Base-by-base conservation (phyloP, 2,888 invertebrate species). In the Tachina lurida region DNA sequence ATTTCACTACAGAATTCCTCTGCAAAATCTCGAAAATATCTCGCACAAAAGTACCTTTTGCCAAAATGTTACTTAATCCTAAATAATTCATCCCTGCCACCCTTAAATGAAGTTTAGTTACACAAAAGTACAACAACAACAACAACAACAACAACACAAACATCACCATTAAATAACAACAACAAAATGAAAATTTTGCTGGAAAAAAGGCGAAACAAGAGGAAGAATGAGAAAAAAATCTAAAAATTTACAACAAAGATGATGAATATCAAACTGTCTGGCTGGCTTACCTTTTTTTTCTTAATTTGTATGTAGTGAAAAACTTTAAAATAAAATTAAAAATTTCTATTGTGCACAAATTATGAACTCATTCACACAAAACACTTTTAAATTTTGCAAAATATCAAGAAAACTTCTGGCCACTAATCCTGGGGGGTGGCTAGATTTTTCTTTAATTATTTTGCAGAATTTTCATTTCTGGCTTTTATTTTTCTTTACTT, bases 371-470 rank as follows among this genome's bases (percentile, higher is more conserved):
- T 65, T 54, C 47, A 63, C 56, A 22, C 7, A 4, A 22, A 52
- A 17, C 17, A 52, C 17, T 71, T 68, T 22, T 1, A 60, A 81
- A 73, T 68, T 68, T 81, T 84, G 77, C 84, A 84, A 78, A 84
- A 73, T 47, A 75, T 84, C 58, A 77, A 83, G 58, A 62, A 76
- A 87, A 87, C 82, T 84, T 12, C 89, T 89, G 90, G 90, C 91
- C 91, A 91, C 91, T 91, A 91, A 91, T 91, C 91, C 91, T 90
- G 86, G 91, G 89, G 90, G 87, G 91, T 91, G 91, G 89, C 90
- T 89, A 52, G 62, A 80, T 58, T 83, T 79, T 86, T 68, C 67
- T 63, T 47, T 47, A 78, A 73, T 54, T 22, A 60, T 67, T 67
- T 86, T 80, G 84, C 83, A 86, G 45, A 83, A 85, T 67, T 78